Evolutionary conservation across 1,140 invertebrate species (phyloP).

Genomic region (Platorchestia sp.): DNA sequence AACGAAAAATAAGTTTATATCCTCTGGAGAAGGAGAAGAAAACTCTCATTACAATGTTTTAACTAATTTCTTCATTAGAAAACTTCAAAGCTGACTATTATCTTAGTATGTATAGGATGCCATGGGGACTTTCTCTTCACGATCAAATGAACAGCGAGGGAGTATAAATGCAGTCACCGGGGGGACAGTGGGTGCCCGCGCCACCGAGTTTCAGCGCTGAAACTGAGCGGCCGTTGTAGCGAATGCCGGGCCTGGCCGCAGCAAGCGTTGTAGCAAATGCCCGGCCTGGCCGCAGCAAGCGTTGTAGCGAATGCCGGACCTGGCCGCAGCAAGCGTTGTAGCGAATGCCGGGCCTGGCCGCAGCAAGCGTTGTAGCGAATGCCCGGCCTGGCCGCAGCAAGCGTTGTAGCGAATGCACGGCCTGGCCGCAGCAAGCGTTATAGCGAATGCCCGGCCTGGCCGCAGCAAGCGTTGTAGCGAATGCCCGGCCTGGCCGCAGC

Average conservation of each 20-base stretch:
- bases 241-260: background rate
- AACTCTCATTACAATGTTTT: slow-evolving; percentile 36
- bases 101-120: slow-evolving; percentile 34
- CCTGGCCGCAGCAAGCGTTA: too few species aligned
- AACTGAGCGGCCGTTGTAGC: background rate
- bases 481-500: too few species aligned
- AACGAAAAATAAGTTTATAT: background rate
- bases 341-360: too few species aligned
- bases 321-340: too few species aligned
- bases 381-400: too few species aligned
- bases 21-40: background rate
- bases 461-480: too few species aligned
- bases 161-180: background rate
- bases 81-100: slow-evolving; percentile 49
- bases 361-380: too few species aligned
- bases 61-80: slow-evolving; percentile 50
- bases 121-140: slow-evolving; percentile 17
- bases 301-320: too few species aligned
- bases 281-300: too few species aligned
- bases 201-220: background rate
- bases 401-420: too few species aligned
- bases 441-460: too few species aligned
- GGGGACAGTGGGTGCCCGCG: background rate
- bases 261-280: background rate
- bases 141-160: background rate